Percentiles rank a stretch among this genome's conserved stretches.
These are phyloP conservation scores for Phalanger gymnotis DNA, from an alignment of 2,797 vertebrate species.

Conservation along the genomic window DNA sequence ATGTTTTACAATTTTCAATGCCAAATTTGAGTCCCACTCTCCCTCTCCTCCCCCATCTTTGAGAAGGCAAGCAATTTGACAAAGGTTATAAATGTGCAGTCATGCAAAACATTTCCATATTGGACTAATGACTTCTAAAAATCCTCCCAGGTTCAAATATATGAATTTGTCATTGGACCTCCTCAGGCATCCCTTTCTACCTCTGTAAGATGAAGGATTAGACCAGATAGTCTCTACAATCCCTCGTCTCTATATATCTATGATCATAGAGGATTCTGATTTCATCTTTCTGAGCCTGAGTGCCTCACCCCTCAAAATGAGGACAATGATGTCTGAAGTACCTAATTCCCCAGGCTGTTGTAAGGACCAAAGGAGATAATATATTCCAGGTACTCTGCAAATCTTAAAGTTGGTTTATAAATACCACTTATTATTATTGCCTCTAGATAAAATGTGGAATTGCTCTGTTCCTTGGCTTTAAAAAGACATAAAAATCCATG, in stretches of 20 bases:
- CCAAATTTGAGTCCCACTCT: background rate
- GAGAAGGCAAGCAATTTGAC: background rate
- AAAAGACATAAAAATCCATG: background rate
- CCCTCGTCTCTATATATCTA: background rate
- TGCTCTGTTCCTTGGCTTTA: background rate
- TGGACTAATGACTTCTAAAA: background rate
- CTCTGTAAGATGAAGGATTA: background rate
- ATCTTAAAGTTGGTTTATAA: background rate
- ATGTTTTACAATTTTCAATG: background rate
- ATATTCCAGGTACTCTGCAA: background rate
- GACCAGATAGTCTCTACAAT: background rate
- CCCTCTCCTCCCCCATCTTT: background rate
- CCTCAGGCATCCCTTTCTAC: background rate
- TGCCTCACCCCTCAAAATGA: background rate
- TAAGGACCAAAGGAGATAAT: background rate
- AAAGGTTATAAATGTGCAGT: background rate
- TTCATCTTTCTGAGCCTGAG: background rate
- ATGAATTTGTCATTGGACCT: background rate
- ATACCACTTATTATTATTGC: background rate
- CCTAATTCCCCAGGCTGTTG: background rate
- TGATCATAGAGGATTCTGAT: background rate
- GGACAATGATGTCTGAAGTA: background rate
- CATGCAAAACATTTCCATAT: background rate
- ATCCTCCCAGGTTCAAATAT: background rate
- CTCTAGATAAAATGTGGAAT: background rate